phyloP scores from a whole-genome alignment of 2,113 vertebrate species.

The Channa argus region DNA sequence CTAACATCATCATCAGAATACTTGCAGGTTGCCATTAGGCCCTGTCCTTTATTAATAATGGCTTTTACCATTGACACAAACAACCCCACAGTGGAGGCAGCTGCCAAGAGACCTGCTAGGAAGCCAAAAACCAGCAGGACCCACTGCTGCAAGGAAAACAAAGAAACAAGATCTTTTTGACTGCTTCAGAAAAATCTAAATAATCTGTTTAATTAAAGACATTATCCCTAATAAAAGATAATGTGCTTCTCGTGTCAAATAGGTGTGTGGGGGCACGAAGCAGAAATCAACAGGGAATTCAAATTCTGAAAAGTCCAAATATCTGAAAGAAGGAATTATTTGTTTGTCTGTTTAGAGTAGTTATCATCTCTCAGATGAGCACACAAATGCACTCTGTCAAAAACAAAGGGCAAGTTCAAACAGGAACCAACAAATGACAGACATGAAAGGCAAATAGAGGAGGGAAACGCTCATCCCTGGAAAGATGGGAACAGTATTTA shows the following conservation, averaged over 20 bases:
- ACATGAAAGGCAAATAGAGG: background rate
- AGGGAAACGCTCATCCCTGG: background rate
- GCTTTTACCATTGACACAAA: constrained; percentile 81
- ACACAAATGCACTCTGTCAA: background rate
- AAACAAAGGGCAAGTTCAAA: constrained; percentile 48
- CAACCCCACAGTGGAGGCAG: constrained; percentile 83
- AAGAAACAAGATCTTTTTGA: background rate
- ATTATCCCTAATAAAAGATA: background rate
- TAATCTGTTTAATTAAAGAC: background rate
- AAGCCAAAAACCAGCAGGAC: constrained; percentile 82
- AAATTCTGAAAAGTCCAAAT: background rate
- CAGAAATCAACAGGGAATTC: background rate
- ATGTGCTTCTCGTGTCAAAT: too few species aligned
- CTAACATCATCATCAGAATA: background rate
- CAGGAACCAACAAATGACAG: constrained; percentile 35
- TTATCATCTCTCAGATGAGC: background rate
- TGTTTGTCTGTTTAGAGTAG: background rate
- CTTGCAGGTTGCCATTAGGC: constrained; percentile 83
- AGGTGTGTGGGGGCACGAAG: background rate
- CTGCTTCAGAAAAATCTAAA: background rate
- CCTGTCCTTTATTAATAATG: constrained; percentile 79
- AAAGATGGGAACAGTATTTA: constrained; percentile 63
- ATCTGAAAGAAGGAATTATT: constrained; percentile 1
- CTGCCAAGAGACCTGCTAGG: constrained; percentile 83
- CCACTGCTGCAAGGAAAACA: constrained; percentile 83